Conservation (phyloP, 2,113 vertebrate species). For the Isichthys henryi region DNA sequence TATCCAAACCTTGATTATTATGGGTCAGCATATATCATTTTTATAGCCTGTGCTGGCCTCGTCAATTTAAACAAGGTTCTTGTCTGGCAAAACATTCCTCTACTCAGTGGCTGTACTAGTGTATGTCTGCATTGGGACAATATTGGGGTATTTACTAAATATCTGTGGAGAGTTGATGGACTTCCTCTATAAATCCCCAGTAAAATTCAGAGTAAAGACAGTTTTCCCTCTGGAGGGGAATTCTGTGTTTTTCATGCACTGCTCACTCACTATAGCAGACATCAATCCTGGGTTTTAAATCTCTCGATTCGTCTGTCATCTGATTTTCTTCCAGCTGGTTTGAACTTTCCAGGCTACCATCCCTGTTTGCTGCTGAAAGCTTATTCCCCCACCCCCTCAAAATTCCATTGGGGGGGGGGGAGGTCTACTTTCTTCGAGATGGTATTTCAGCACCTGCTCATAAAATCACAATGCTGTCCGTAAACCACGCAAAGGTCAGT, state of each 20-base stretch:
- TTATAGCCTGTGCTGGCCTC: not conserved
- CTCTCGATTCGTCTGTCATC: not conserved
- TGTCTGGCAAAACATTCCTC: not conserved
- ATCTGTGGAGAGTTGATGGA: not conserved
- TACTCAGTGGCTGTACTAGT: not conserved
- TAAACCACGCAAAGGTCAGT: conserved; percentile 17
- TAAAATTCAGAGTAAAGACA: not conserved
- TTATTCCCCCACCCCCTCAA: not conserved
- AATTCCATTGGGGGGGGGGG: not conserved
- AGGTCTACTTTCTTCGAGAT: not conserved
- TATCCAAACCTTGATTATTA: not conserved
- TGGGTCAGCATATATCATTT: not conserved
- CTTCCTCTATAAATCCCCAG: not conserved
- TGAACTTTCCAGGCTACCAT: not conserved
- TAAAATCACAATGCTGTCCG: conserved; percentile 36
- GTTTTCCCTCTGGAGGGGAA: not conserved
- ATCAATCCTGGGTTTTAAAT: not conserved
- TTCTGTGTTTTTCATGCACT: not conserved
- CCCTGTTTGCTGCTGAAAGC: not conserved
- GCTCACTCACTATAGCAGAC: not conserved
- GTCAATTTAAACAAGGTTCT: not conserved
- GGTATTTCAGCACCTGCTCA: conserved; percentile 33
- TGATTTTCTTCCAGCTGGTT: not conserved
- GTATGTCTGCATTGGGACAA: not conserved
- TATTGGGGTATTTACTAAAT: not conserved